Base-by-base conservation (phyloP, 1,140 invertebrate species). In the Teleogryllus occipitalis region DNA sequence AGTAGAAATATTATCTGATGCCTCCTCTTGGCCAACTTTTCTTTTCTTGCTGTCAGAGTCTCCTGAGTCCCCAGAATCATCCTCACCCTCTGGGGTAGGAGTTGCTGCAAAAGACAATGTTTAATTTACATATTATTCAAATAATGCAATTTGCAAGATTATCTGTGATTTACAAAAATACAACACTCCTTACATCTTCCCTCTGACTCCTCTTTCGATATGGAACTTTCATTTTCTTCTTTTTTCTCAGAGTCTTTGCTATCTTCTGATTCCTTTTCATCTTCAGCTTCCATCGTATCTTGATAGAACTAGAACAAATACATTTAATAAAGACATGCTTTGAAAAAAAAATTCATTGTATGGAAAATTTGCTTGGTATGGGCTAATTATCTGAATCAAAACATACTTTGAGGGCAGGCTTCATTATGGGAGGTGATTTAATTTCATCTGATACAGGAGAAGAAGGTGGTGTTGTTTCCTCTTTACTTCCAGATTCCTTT, bases 231-330 rank as follows among this genome's bases (percentile, higher is more conserved):
- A 47, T 8, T 75, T 47, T 65, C 48, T 47, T 54, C 49, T 14
- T 79, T 78, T 39, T 81, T 65, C 27, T 78, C 48, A 8, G 49
- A 75, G 15, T 76, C 65, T 80, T 85, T 82, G 75, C 82, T 81
- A n/a, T 85, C 84, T 46, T 81, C 78, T 77, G 79, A 79, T 78
- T 81, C 81, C 49, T 81, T 76, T 76, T 83, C 78, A 39, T 84
- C 82, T 27, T 82, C 81, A 54, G 90, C 91, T 83, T 95, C 93
- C 79, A 96, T 85, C 0, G 96, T 97, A 82, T 98, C 96, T 88
- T 96, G 94, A 87, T 98, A 98, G 86, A 98, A 98, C 88, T 96
- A 65, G 10, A 79, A 79, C 7, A 73, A 10, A 79, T 12, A 21
- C 15, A 75, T 75, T 5, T 21, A 75, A 22, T 39, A 75, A 15